Conservation (phyloP, 1,140 invertebrate genomes). For the Musca domestica region DNA sequence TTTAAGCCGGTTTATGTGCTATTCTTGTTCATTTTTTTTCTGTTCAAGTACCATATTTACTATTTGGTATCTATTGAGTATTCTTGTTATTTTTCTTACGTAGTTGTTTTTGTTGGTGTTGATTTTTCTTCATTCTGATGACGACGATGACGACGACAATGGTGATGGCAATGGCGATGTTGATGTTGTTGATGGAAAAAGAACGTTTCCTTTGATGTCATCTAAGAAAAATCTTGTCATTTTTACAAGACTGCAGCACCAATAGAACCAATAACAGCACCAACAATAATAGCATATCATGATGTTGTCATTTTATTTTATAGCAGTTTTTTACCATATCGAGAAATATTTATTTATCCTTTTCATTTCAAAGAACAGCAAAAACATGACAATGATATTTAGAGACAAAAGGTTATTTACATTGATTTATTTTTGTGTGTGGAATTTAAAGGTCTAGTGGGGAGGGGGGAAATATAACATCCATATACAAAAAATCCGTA, state of each 20-base stretch:
- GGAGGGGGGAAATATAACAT: no score
- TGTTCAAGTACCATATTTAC: constrained; percentile 16
- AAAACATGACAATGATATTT: no score
- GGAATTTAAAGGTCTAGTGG: no score
- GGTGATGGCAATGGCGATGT: no score
- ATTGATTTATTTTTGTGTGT: no score
- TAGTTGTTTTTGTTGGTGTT: background rate
- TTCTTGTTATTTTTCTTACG: constrained; percentile 3
- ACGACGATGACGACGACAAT: no score
- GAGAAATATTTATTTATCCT: no score
- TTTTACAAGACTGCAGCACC: background rate
- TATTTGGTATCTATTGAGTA: constrained; percentile 14
- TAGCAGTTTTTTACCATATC: background rate
- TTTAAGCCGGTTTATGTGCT: constrained; percentile 14
- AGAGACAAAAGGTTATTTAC: no score
- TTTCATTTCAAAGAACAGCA: no score
- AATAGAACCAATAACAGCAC: background rate
- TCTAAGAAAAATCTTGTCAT: constrained; percentile 14
- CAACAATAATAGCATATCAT: constrained; percentile 6
- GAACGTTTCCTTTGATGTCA: constrained; percentile 11
- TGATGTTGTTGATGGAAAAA: background rate
- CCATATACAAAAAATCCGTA: no score
- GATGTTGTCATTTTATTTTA: constrained; percentile 16
- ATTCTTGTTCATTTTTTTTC: background rate
- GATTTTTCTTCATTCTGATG: no score